phyloP scores from a whole-genome alignment of 2,113 vertebrate genomes.

The Dicaeum eximium region DNA sequence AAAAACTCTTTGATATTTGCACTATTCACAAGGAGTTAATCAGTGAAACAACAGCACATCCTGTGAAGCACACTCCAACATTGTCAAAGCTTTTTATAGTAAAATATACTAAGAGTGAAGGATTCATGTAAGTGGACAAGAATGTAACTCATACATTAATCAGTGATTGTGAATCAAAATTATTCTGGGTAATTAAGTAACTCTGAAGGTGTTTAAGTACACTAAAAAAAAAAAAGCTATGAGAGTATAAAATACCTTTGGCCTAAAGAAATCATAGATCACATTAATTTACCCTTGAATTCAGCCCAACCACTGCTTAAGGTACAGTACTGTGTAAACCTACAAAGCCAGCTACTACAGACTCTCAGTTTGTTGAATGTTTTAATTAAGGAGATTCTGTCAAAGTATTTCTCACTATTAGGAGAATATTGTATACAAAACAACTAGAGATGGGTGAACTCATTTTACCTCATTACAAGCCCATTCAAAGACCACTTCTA shows the following conservation, averaged over 20 bases:
- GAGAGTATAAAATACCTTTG: not conserved
- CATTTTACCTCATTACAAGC: constrained; percentile 5
- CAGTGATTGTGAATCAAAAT: not conserved
- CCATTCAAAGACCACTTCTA: constrained; percentile 20
- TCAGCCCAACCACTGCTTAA: not conserved
- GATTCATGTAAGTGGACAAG: not conserved
- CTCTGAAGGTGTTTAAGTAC: not conserved
- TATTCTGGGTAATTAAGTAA: not conserved
- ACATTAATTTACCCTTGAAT: not conserved
- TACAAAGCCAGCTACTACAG: not conserved
- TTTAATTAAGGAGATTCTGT: constrained; percentile 14
- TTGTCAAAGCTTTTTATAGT: not conserved
- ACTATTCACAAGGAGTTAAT: not conserved
- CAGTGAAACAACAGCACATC: not conserved
- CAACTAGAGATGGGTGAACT: not conserved
- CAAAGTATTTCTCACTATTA: constrained; percentile 3
- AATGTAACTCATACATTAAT: not conserved
- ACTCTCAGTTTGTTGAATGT: not conserved
- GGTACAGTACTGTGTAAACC: not conserved
- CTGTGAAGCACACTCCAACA: not conserved
- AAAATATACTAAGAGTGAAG: not conserved
- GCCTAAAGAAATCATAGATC: not conserved
- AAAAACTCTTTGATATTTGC: not conserved
- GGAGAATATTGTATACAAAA: not conserved
- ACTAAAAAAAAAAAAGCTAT: not conserved